Evolutionary conservation across 2,797 vertebrate genomes (phyloP).

Genomic region (Myotis myotis): DNA sequence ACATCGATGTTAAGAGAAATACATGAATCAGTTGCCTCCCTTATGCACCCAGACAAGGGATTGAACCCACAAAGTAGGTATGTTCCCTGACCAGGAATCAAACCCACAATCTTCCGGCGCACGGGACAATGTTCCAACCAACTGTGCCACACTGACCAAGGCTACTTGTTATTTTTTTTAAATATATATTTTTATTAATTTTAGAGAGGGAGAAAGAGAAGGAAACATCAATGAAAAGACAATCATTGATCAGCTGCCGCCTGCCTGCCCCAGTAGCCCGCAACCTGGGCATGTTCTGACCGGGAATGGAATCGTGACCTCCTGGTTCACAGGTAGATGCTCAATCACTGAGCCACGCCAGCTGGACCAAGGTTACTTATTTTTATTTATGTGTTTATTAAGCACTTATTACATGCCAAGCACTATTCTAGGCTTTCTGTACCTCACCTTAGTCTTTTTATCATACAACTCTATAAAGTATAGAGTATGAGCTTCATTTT

Average conservation of each 20-base stretch:
- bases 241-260: background rate
- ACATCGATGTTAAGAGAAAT: background rate
- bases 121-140: background rate
- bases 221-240: background rate
- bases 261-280: too few relatives aligned
- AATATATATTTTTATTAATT: background rate
- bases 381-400: background rate
- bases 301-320: background rate
- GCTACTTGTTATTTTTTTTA: background rate
- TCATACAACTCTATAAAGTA: background rate
- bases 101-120: background rate
- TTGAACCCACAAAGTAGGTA: background rate
- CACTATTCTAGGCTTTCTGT: background rate
- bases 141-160: background rate
- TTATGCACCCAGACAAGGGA: background rate
- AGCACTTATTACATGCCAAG: background rate
- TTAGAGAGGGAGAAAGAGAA: background rate
- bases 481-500: constrained; percentile 28
- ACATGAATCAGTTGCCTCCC: background rate
- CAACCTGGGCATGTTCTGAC: background rate
- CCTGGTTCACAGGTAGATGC: background rate
- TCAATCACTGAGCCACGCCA: background rate
- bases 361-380: background rate
- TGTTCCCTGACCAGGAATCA: background rate
- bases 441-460: background rate